These are phyloP conservation scores for Trididemnum clinides DNA, from an alignment of 23 tunicate species.

Conservation along the genomic window DNA sequence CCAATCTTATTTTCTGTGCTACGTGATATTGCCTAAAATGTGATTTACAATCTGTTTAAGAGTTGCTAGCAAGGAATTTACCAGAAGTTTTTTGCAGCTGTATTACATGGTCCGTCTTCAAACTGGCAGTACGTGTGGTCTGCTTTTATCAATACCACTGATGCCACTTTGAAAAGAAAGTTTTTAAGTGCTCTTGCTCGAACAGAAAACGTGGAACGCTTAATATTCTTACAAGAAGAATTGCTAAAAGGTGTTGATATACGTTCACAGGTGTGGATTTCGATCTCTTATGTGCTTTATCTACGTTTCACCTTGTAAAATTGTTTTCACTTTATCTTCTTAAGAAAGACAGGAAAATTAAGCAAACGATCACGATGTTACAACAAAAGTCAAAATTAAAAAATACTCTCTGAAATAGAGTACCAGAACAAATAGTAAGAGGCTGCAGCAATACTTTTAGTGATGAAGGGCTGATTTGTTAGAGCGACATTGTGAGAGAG, in stretches of 20 bases:
- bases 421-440: too few species aligned
- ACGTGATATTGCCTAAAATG: too few species aligned
- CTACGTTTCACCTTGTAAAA: not conserved
- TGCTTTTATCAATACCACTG: slow-evolving; percentile 36
- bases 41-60: too few species aligned
- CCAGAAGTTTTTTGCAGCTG: slow-evolving; percentile 17
- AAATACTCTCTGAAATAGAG: too few species aligned
- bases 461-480: too few species aligned
- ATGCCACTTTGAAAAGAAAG: slow-evolving; percentile 39
- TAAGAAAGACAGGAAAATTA: too few species aligned
- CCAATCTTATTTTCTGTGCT: too few species aligned
- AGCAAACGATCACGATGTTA: too few species aligned
- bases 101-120: not conserved
- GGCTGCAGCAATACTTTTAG: too few species aligned
- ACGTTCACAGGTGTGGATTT: slow-evolving; percentile 49
- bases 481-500: too few species aligned
- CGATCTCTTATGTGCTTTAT: not conserved
- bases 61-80: too few species aligned
- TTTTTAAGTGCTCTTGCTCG: slow-evolving; percentile 37
- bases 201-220: slow-evolving; percentile 14
- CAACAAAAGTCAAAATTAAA: too few species aligned
- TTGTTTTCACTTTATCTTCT: not conserved
- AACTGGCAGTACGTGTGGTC: slow-evolving; percentile 76
- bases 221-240: slow-evolving; percentile 49
- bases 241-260: slow-evolving; percentile 44